Evolutionary conservation across 2,888 invertebrate genomes (phyloP), one percentile per base, ranked within the genome.

Genomic region (Lacanobia wlatinum): DNA sequence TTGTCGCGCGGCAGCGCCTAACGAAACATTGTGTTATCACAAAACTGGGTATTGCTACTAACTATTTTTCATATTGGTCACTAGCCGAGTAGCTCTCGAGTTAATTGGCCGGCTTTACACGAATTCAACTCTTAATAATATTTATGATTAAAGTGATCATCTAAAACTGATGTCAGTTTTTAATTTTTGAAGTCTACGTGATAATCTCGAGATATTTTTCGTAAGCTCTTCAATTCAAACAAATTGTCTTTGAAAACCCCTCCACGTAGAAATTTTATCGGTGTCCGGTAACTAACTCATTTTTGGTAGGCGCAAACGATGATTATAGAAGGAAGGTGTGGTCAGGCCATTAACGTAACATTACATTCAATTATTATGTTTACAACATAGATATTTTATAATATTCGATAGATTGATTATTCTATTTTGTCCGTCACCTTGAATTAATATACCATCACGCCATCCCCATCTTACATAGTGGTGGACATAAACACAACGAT

Each of bases 361-460:
- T 40, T 52, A 16, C 40, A 43, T 65, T 28, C 28, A 28, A 18
- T 28, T 40, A 21, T 63, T 16, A 40, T n/a, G 18, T 65, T 10
- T 14, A 28, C 16, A 16, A 40, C 43, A 16, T 23, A 14, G 6
- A n/a, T 59, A 18, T 63, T 63, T 58, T 66, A n/a, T n/a, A n/a
- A n/a, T 28, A 66, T 21, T 14, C n/a, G n/a, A 61, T 3, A 4
- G 3, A 61, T 62, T 18, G 6, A 34, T 43, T 64, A 28, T n/a
- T 21, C 16, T 40, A n/a, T 52, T 52, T 21, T 34, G 43, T 43
- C 64, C 65, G 28, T 21, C 65, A 69, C 66, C 43, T 9, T 66
- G 38, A 28, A 16, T n/a, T 16, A 28, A 34, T 9, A 21, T 4
- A 21, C 21, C n/a, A 40, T 64, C 18, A 28, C n/a, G n/a, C n/a